These are phyloP conservation scores for Heptranchias perlo DNA, from an alignment of 2,113 vertebrate species.

Conservation along the genomic window DNA sequence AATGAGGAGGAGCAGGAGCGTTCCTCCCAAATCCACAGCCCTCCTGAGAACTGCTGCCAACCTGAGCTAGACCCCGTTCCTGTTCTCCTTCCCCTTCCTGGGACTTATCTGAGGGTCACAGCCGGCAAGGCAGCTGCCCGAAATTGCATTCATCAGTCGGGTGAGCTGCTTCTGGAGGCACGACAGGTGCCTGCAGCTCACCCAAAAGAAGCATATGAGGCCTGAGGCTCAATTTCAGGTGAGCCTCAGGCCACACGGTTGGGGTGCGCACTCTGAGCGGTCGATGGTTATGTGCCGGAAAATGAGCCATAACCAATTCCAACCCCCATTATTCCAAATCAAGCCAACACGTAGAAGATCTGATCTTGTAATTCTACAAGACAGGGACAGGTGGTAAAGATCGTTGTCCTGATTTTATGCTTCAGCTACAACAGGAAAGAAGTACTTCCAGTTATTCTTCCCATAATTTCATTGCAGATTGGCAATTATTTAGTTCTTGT, in stretches of 20 bases:
- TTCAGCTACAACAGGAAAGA: background rate
- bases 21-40: no score
- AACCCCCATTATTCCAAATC: background rate
- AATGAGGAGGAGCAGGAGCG: no score
- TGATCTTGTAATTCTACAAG: background rate
- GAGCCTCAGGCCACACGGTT: background rate
- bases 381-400: background rate
- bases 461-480: background rate
- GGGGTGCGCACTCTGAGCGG: background rate
- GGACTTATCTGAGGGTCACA: no score
- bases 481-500: background rate
- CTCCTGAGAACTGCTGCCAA: no score
- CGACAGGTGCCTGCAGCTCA: background rate
- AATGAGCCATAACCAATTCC: no score
- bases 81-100: no score
- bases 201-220: background rate
- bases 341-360: background rate
- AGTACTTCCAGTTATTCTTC: background rate
- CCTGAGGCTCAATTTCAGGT: background rate
- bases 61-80: no score
- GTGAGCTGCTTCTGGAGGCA: background rate
- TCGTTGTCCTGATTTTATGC: background rate
- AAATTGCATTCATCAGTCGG: no score
- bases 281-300: no score
- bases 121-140: no score